These are phyloP conservation scores for Pteromalus puparum DNA, from an alignment of 1,140 invertebrate genomes.

Conservation along the genomic window DNA sequence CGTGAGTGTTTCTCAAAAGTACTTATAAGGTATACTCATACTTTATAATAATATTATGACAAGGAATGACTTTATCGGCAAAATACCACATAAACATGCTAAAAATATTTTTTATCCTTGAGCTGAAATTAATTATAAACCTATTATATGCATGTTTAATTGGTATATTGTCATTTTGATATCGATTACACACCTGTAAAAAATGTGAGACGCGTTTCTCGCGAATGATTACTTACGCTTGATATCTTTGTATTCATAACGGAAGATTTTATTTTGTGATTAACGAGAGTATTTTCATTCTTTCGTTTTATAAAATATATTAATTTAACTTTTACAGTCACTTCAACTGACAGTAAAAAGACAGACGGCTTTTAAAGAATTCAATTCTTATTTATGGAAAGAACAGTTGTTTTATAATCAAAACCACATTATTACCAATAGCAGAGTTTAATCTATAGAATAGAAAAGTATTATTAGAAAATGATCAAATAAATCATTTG, in stretches of 20 bases:
- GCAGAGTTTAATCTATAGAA: too few relatives aligned
- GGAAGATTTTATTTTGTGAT: neutral
- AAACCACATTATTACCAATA: too few relatives aligned
- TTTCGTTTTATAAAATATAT: neutral
- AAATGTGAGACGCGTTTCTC: neutral
- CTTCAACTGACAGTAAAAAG: neutral
- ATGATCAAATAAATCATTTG: too few relatives aligned
- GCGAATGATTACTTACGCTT: neutral
- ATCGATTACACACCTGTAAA: neutral
- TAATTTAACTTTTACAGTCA: neutral
- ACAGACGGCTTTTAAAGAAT: neutral
- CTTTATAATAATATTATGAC: neutral
- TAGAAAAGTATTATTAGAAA: too few relatives aligned
- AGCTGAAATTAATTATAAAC: neutral
- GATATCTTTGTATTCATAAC: neutral
- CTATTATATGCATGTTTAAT: neutral
- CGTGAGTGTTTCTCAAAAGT: neutral
- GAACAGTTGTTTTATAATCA: neutral
- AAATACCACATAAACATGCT: neutral
- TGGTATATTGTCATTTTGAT: neutral
- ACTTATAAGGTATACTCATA: neutral
- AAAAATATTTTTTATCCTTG: neutral
- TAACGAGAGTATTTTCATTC: neutral
- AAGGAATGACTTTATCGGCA: conserved; percentile 37
- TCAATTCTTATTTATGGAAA: neutral